A percentile compares a stretch with the other conserved stretches of the same genome.
Evolutionary conservation across 2,113 vertebrate genomes (phyloP).

Genomic region (Spermophilus dauricus): DNA sequence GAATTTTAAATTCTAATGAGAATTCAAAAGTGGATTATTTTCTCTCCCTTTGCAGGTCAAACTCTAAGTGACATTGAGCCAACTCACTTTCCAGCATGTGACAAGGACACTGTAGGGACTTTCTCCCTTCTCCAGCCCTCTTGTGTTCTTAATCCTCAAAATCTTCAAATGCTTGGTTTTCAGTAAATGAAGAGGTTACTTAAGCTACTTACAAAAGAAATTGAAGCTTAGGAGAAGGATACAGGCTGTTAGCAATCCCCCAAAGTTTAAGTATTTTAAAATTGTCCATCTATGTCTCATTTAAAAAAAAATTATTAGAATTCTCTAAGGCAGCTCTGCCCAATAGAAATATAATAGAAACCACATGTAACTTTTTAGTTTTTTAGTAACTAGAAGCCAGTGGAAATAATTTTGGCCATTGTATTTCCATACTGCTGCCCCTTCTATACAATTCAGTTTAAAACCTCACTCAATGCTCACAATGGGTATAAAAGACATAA

Average conservation of each 20-base stretch:
- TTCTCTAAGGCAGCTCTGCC: not conserved
- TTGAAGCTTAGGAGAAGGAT: not conserved
- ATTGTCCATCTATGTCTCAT: not conserved
- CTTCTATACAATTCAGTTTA: not conserved
- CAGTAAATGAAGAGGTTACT: not conserved
- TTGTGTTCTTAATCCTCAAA: slow-evolving; percentile 28
- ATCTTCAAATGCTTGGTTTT: not conserved
- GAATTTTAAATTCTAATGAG: not conserved
- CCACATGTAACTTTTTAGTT: not conserved
- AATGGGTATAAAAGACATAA: not conserved
- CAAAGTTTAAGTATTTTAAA: not conserved
- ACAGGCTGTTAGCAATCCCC: not conserved
- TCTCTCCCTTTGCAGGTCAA: not conserved
- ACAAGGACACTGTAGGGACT: not conserved
- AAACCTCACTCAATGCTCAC: not conserved
- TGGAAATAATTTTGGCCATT: not conserved
- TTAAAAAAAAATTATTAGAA: not conserved
- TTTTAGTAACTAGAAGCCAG: not conserved
- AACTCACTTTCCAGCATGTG: not conserved
- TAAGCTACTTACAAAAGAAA: not conserved
- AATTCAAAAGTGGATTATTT: not conserved
- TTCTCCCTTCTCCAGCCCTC: not conserved
- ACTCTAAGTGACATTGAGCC: not conserved
- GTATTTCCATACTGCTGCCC: not conserved
- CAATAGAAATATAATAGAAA: not conserved